Evolutionary conservation across 2,888 invertebrate genomes (phyloP).

Genomic region (Mesorhabditis belari): DNA sequence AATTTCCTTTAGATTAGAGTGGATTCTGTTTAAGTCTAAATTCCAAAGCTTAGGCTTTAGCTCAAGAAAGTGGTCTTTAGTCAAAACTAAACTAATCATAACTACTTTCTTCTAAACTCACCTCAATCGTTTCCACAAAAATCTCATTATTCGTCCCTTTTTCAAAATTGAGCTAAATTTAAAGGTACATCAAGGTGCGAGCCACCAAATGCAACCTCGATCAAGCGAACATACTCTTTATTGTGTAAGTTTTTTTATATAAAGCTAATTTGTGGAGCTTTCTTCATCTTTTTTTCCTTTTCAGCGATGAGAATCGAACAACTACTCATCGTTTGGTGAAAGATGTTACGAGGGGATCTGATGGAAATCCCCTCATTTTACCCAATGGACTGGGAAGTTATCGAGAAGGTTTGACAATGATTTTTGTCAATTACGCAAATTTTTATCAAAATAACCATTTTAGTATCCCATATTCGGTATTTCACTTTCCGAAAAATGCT

Average conservation of each 20-base stretch:
- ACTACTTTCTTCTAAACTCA: too few species aligned
- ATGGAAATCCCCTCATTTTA: not conserved
- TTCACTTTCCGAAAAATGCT: constrained; percentile 39
- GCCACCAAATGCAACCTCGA: not conserved
- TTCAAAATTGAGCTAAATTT: too few species aligned
- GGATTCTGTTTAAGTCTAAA: too few species aligned
- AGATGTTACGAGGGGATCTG: not conserved
- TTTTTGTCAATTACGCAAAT: too few species aligned
- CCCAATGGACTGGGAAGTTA: not conserved
- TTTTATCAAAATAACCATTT: not conserved
- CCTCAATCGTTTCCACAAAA: too few species aligned
- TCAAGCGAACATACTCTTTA: not conserved
- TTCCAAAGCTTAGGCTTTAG: too few species aligned
- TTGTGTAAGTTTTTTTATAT: not conserved
- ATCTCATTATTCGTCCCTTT: too few species aligned
- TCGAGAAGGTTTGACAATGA: not conserved
- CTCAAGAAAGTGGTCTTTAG: too few species aligned
- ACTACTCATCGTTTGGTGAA: not conserved
- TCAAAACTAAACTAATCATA: too few species aligned
- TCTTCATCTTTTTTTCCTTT: not conserved
- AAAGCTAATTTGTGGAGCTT: too few species aligned
- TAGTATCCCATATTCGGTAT: constrained; percentile 16
- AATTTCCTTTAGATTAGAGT: too few species aligned
- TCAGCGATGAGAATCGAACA: not conserved
- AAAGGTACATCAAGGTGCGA: not conserved